Evolutionary conservation across 2,888 invertebrate species (phyloP).

Genomic region (Metellina segmentata): DNA sequence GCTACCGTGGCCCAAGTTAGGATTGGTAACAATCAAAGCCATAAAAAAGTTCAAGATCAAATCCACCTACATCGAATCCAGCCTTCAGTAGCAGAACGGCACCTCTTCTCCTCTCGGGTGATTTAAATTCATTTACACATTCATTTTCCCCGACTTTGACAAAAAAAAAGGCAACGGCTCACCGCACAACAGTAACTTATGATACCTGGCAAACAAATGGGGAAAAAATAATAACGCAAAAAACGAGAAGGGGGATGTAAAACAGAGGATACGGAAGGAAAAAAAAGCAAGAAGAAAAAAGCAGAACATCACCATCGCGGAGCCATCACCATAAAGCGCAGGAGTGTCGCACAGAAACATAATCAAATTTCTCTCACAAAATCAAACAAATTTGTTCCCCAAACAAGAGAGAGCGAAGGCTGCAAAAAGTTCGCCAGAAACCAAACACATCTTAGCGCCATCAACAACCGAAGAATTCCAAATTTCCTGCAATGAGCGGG

Average conservation of each 20-base stretch:
- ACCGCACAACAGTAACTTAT: not conserved
- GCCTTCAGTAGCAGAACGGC: not conserved
- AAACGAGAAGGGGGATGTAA: not conserved
- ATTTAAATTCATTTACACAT: not conserved
- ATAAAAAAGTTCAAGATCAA: not conserved
- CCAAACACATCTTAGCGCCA: constrained; percentile 73
- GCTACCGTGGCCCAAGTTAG: no score
- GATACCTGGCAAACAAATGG: not conserved
- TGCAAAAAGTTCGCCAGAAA: constrained; percentile 60
- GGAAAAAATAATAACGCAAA: not conserved
- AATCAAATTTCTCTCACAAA: constrained; percentile 73
- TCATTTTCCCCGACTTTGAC: not conserved
- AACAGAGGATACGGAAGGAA: not conserved
- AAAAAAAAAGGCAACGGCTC: not conserved
- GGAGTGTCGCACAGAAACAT: constrained; percentile 61
- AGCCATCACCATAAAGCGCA: constrained; percentile 8
- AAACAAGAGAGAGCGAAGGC: constrained; percentile 56
- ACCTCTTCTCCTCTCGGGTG: not conserved
- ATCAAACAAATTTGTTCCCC: constrained; percentile 75
- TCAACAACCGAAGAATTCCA: constrained; percentile 72
- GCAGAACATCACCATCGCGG: not conserved
- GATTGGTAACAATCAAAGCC: not conserved
- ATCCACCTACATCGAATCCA: not conserved
- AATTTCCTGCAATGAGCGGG: constrained; percentile 62
- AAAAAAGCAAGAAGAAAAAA: not conserved